phyloP scores from a whole-genome alignment of 2,113 vertebrate genomes.

The Lasiurus borealis region DNA sequence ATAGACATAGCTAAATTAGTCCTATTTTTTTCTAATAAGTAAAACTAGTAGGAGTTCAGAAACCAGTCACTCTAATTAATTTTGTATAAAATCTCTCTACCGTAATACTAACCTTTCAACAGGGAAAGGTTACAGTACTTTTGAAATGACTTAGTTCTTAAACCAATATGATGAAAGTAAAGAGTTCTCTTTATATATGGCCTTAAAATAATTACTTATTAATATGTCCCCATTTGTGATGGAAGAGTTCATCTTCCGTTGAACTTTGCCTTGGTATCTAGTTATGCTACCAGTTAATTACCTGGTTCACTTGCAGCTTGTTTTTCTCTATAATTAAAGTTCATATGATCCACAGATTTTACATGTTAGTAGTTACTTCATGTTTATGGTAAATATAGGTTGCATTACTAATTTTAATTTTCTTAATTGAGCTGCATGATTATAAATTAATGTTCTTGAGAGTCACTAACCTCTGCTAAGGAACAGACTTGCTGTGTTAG shows the following conservation, averaged over 20 bases:
- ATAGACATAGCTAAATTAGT: neutral
- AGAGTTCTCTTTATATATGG: neutral
- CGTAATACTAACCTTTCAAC: neutral
- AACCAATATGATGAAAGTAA: neutral
- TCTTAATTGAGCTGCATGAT: neutral
- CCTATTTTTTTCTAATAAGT: neutral
- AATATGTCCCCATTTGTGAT: neutral
- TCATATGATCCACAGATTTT: neutral
- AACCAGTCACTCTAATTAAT: neutral
- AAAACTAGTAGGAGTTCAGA: neutral
- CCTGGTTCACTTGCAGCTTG: neutral
- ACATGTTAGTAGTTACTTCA: neutral
- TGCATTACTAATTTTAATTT: slow-evolving; percentile 18
- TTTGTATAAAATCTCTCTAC: neutral
- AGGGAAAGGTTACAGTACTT: neutral
- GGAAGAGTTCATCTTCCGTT: neutral
- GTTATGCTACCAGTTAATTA: neutral
- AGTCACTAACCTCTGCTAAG: neutral
- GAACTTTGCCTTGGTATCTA: neutral
- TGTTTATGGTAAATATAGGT: neutral
- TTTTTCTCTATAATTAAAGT: neutral
- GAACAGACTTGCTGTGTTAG: neutral
- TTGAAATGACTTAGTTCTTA: slow-evolving; percentile 34
- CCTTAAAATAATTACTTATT: slow-evolving; percentile 16
- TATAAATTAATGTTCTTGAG: neutral